Percentiles rank a stretch among this genome's conserved stretches.
phyloP scores from a whole-genome alignment of 2,888 invertebrate genomes.

The Melanostoma scalare region DNA sequence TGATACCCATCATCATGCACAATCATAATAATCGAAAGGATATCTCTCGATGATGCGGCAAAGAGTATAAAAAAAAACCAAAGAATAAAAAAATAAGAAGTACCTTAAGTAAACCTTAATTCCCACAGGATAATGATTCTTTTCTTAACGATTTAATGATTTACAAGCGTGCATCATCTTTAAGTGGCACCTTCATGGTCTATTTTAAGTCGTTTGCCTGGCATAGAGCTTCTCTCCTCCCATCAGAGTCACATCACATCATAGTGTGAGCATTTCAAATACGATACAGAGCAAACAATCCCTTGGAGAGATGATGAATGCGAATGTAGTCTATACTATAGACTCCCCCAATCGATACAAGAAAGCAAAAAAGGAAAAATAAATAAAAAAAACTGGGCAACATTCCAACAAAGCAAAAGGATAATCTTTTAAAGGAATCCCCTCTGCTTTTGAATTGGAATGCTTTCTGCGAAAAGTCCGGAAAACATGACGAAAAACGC shows the following conservation, averaged over 20 bases:
- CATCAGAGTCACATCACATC: not conserved
- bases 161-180: slow-evolving; percentile 54
- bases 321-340: slow-evolving; percentile 7
- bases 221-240: not conserved
- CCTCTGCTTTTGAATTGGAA: slow-evolving; percentile 53
- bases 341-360: slow-evolving; percentile 63
- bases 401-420: slow-evolving; percentile 67
- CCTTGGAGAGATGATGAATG: slow-evolving; percentile 21
- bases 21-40: slow-evolving; percentile 40
- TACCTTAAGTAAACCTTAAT: slow-evolving; percentile 8
- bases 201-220: slow-evolving; percentile 23
- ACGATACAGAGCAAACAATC: slow-evolving; percentile 15
- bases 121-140: slow-evolving; percentile 49
- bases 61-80: slow-evolving; percentile 1
- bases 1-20: slow-evolving; percentile 29
- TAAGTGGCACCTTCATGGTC: slow-evolving; percentile 50
- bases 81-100: not conserved
- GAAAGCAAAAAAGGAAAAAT: slow-evolving; percentile 5
- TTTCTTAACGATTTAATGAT: slow-evolving; percentile 48
- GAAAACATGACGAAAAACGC: slow-evolving; percentile 34
- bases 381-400: slow-evolving; percentile 44
- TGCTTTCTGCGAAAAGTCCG: slow-evolving; percentile 48
- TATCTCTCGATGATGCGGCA: slow-evolving; percentile 34
- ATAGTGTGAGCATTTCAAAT: slow-evolving; percentile 3
- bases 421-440: slow-evolving; percentile 66